Base-by-base conservation (phyloP, 1,140 invertebrate species). In the Arion vulgaris region DNA sequence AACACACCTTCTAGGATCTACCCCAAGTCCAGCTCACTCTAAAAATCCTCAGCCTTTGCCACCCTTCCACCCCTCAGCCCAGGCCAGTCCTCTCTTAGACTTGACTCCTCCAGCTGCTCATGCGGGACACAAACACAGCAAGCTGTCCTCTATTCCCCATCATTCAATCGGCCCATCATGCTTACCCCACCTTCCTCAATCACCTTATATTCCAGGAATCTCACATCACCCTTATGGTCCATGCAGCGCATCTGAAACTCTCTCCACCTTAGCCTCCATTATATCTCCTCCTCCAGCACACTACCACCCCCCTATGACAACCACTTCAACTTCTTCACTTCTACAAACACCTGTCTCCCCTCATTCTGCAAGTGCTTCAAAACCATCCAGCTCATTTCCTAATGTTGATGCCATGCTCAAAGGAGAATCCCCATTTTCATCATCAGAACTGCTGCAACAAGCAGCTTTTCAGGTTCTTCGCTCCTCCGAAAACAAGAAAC, bases 11-110 rank as follows among this genome's bases (percentile, higher is more conserved):
- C 32, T 78, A 32, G 34, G 19, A 23, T 78, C 76, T 5, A 78
- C 66, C 28, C 78, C 78, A 28, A 36, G 53, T 28, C 80, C 80
- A 57, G 80, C 80, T 5, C 80, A 81, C 51, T 69, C 69, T 23
- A 51, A 74, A 34, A 81, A 73, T 34, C 80, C 69, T 5, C 80
- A 81, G n/a, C 49, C 80, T 74, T 51, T 81, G 32, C 80, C 80
- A 28, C 80, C 80, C 26, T 81, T 81, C 71, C 80, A 81, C 51
- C 80, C 80, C 11, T 73, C 80, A n/a, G 80, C 80, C 9, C 69
- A 73, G 80, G 71, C 71, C 71, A 81, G 51, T 17, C 28, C 34
- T 0, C 0, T 49, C 0, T n/a, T 74, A 17, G 80, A 81, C 71
- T 38, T 53, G 13, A 73, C 80, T 0, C 80, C 80, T 13, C 80